Base-by-base conservation (phyloP, 2,888 invertebrate species). In the Leucozona laternaria region DNA sequence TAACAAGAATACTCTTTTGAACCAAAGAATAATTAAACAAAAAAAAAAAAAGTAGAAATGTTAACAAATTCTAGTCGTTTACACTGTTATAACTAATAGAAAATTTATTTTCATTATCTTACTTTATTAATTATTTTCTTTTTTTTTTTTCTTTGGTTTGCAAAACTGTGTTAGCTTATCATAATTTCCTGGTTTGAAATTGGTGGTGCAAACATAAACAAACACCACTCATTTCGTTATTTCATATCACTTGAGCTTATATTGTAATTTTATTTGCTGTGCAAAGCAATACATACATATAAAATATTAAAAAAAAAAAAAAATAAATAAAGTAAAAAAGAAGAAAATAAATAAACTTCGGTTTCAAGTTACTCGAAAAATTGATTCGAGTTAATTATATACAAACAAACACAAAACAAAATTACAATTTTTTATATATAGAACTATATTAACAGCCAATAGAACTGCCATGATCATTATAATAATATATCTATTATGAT, bases 401-500 rank as follows among this genome's bases (percentile, higher is more conserved):
- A 70, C 25, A 81, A 71, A 64, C 20, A 68, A 40, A 40, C 37
- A 40, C 28, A 60, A 83, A 37, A 25, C 28, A 40, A 57, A 25
- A 58, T 25, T 28, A 66, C 64, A 64, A 75, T 75, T 80, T 81
- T 77, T 78, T 62, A 43, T 62, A 62, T 66, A 48, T 78, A 82
- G 62, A 81, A 17, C 17, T 77, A 58, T 77, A 62, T 60, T 75
- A 79, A 78, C 66, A 86, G 86, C 86, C 82, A 82, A 86, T 86
- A 86, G 82, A 86, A 86, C 86, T 86, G 86, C 86, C 86, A 82
- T 79, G 86, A 79, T 82, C 86, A 31, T 31, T n/a, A 86, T 81
- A 31, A 43, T 8, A 62, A 62, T 57, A 11, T 57, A 64, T 45
- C 17, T 48, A 71, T 72, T 13, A 55, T 86, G 82, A 82, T 82